Conservation (phyloP, 2,888 invertebrate genomes). For the Lepidochrysops patricia region DNA sequence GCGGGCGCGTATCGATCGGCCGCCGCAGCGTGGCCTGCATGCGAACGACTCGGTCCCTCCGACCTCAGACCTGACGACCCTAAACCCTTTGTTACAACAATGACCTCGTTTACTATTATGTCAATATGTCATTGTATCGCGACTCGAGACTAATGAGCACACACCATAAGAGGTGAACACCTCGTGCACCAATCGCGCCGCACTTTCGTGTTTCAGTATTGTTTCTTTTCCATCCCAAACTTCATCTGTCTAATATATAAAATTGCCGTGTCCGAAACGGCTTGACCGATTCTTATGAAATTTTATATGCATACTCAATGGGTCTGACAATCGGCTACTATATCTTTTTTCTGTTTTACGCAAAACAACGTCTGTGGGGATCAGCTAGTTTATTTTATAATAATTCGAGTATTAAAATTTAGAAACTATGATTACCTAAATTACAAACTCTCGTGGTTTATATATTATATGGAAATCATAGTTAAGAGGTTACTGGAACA, state of each 20-base stretch:
- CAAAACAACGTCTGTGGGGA: too few species aligned
- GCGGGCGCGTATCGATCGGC: slow-evolving; percentile 73
- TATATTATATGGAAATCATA: background rate
- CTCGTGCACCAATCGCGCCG: background rate
- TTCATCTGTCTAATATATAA: too few species aligned
- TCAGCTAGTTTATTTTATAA: too few species aligned
- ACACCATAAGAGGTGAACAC: background rate
- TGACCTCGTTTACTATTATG: slow-evolving; percentile 50
- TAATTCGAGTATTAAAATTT: too few species aligned
- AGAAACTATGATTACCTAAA: too few species aligned
- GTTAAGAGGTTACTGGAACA: background rate
- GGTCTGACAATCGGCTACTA: too few species aligned
- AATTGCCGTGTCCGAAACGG: too few species aligned
- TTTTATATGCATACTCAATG: too few species aligned
- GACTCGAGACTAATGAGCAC: slow-evolving; percentile 3
- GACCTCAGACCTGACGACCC: slow-evolving; percentile 50
- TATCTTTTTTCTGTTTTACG: too few species aligned
- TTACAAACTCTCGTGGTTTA: too few species aligned
- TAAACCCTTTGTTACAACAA: slow-evolving; percentile 50
- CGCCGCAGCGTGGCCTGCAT: slow-evolving; percentile 61
- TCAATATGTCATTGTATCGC: slow-evolving; percentile 29
- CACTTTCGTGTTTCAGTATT: background rate
- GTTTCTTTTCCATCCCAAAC: background rate
- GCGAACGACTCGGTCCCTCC: slow-evolving; percentile 65
- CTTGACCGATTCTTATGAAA: too few species aligned